A percentile compares a stretch with the other conserved stretches of the same genome.
phyloP scores from a whole-genome alignment of 2,113 vertebrate species.

The Carassius carassius region DNA sequence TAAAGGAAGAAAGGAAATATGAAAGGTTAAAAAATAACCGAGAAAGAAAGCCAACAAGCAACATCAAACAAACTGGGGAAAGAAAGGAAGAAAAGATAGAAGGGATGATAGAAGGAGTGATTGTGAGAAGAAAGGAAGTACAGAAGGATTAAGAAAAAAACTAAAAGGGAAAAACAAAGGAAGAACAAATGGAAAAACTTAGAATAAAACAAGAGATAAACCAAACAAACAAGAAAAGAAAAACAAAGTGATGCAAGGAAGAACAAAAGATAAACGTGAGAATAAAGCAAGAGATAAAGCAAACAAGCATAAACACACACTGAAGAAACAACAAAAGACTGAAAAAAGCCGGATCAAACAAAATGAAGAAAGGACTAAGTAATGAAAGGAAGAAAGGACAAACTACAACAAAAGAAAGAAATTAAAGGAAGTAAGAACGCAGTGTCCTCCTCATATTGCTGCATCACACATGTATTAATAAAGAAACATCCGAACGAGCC shows the following conservation, averaged over 20 bases:
- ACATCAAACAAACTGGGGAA: not conserved
- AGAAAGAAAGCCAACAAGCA: not conserved
- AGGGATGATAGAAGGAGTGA: not conserved
- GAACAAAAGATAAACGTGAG: not conserved
- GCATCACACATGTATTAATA: constrained; percentile 58
- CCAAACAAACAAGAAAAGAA: not conserved
- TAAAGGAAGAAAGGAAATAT: not conserved
- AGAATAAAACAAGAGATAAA: not conserved
- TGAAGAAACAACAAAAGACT: not conserved
- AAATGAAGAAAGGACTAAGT: not conserved
- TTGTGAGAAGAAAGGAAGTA: not conserved
- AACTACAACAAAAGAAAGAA: not conserved
- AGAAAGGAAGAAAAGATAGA: not conserved
- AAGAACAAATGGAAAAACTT: not conserved
- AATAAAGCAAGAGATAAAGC: not conserved
- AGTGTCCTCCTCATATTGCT: constrained; percentile 16
- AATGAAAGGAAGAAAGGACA: not conserved
- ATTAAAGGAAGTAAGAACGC: not conserved
- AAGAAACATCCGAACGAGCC: constrained; percentile 7
- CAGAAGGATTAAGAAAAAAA: not conserved
- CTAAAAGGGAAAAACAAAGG: not conserved
- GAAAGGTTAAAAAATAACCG: not conserved
- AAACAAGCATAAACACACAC: not conserved
- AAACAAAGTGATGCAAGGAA: not conserved
- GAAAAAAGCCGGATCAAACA: not conserved